Evolutionary conservation across 2,888 invertebrate species (phyloP).

Genomic region (Aleiodes alternator): DNA sequence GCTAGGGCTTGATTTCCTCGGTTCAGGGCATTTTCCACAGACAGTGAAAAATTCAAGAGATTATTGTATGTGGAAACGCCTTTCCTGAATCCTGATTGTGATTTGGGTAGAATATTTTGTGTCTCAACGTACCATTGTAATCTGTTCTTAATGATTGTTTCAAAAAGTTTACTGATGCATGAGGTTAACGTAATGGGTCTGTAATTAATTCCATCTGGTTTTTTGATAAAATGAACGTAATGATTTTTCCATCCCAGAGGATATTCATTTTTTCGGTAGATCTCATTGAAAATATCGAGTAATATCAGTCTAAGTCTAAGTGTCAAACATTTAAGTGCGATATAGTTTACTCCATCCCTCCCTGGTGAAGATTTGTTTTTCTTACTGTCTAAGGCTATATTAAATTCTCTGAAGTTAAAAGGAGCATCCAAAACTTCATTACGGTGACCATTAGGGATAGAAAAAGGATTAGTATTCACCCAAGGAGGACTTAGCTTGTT

Average conservation of each 20-base stretch:
- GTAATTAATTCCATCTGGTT: conserved; percentile 43
- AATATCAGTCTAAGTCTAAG: conserved; percentile 47
- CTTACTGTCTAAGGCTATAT: conserved; percentile 41
- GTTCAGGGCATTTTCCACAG: conserved; percentile 44
- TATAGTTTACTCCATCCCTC: too few species aligned
- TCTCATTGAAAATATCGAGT: conserved; percentile 51
- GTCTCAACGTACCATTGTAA: conserved; percentile 52
- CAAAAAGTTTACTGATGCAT: conserved; percentile 54
- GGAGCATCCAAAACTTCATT: neutral
- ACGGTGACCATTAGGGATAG: neutral
- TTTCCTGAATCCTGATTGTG: conserved; percentile 51
- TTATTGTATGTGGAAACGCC: conserved; percentile 51
- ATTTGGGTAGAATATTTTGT: conserved; percentile 43
- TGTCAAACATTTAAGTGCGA: too few species aligned
- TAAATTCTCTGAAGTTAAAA: conserved; percentile 49
- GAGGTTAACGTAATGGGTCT: conserved; percentile 53
- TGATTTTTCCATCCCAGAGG: conserved; percentile 43
- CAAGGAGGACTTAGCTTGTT: conserved; percentile 29
- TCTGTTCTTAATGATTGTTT: conserved; percentile 53
- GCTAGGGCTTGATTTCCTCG: conserved; percentile 38
- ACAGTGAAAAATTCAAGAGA: conserved; percentile 40
- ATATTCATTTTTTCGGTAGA: conserved; percentile 26
- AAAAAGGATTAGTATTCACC: conserved; percentile 17
- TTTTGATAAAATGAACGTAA: conserved; percentile 52
- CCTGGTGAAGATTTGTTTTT: conserved; percentile 49